Percentiles rank a stretch among this genome's conserved stretches.
Conservation (phyloP, 2,888 invertebrate species). For the Dascillus cervinus region DNA sequence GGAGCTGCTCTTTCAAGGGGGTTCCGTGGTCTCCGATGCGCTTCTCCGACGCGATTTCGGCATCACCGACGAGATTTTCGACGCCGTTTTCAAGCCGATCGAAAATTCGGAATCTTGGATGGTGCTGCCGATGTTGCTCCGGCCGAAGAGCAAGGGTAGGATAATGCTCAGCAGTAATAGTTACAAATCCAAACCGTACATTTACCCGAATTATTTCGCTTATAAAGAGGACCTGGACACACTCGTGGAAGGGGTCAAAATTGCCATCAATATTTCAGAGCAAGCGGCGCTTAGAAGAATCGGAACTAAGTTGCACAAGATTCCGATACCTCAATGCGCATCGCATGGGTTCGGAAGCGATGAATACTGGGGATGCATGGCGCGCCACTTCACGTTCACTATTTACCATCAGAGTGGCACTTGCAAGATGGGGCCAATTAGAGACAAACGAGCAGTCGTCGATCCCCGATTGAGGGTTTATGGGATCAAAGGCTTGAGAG, state of each 20-base stretch:
- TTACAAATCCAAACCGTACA: slow-evolving; percentile 50
- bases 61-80: slow-evolving; percentile 36
- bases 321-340: slow-evolving; percentile 54
- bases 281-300: slow-evolving; percentile 52
- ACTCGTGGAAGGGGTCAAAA: slow-evolving; percentile 56
- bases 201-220: slow-evolving; percentile 56
- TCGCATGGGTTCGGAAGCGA: slow-evolving; percentile 54
- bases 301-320: slow-evolving; percentile 52
- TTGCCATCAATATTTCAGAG: slow-evolving; percentile 49
- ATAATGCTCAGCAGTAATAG: slow-evolving; percentile 48
- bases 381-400: slow-evolving; percentile 58
- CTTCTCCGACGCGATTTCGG: slow-evolving; percentile 42
- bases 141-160: slow-evolving; percentile 53
- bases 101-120: slow-evolving; percentile 40
- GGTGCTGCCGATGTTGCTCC: slow-evolving; percentile 48
- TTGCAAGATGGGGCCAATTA: slow-evolving; percentile 56
- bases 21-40: slow-evolving; percentile 53
- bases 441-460: slow-evolving; percentile 56
- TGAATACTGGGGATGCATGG: slow-evolving; percentile 61
- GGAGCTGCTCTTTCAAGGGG: slow-evolving; percentile 56
- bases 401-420: slow-evolving; percentile 63
- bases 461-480: slow-evolving; percentile 55
- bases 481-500: slow-evolving; percentile 60
- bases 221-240: slow-evolving; percentile 54
- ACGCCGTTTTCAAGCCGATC: slow-evolving; percentile 35